These are phyloP conservation scores for Podarcis muralis DNA, from an alignment of 2,113 vertebrate species.

Conservation along the genomic window DNA sequence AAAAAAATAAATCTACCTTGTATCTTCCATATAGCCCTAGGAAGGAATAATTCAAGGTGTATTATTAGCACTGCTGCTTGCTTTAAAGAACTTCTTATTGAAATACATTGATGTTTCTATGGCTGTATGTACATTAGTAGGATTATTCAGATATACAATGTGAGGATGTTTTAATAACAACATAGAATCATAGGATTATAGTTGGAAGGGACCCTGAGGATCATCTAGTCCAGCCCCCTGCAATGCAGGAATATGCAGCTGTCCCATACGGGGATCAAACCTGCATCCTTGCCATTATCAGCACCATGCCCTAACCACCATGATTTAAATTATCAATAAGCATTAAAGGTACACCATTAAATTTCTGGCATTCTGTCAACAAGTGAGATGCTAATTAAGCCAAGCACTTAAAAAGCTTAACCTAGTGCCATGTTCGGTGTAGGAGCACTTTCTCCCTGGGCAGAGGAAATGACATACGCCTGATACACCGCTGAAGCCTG, in stretches of 20 bases:
- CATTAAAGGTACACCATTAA: not conserved
- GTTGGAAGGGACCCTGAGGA: no score
- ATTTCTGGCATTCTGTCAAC: not conserved
- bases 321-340: not conserved
- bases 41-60: conserved; percentile 16
- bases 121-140: not conserved
- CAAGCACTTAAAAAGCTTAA: not conserved
- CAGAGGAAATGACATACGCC: not conserved
- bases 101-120: not conserved
- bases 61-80: not conserved
- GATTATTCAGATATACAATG: not conserved
- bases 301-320: not conserved
- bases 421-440: not conserved
- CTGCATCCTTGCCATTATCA: no score
- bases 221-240: no score
- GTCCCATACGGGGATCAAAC: no score
- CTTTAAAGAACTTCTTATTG: not conserved
- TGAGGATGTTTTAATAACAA: not conserved
- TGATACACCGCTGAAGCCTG: not conserved
- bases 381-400: not conserved
- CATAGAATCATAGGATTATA: not conserved
- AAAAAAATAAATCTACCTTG: no score
- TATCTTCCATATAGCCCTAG: not conserved
- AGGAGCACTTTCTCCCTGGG: not conserved
- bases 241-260: no score